phyloP scores from a whole-genome alignment of 2,113 vertebrate genomes.

The Pluvialis apricaria region DNA sequence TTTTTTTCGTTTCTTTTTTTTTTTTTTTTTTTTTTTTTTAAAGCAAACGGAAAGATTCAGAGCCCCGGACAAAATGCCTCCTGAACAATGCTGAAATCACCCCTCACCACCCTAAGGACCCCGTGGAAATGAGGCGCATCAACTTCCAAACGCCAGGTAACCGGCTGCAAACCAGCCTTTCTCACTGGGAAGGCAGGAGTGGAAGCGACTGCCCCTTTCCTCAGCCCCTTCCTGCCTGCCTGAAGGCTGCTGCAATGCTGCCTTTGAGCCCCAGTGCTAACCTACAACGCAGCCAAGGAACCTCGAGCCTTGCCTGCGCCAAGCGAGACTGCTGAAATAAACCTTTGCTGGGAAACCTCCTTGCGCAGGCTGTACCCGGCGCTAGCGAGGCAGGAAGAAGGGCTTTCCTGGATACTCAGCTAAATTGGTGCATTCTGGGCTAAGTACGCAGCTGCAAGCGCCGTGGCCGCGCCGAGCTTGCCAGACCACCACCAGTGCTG shows the following conservation, averaged over 20 bases:
- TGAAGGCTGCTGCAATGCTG: background rate
- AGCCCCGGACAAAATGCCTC: constrained; percentile 92
- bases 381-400: background rate
- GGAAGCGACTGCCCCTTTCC: background rate
- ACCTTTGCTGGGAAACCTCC: background rate
- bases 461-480: background rate
- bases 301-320: background rate
- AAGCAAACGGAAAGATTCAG: constrained; percentile 94
- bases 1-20: background rate
- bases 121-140: constrained; percentile 96
- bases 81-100: constrained; percentile 93
- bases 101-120: constrained; percentile 95
- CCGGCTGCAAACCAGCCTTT: background rate
- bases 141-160: constrained; percentile 98
- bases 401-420: background rate
- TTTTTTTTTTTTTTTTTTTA: background rate
- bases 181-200: background rate
- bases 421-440: background rate
- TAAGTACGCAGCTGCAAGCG: background rate
- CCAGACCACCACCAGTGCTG: background rate
- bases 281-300: background rate
- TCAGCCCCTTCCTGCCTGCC: background rate
- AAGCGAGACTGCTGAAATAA: background rate
- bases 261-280: background rate
- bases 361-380: background rate